Evolutionary conservation across 2,888 invertebrate species (phyloP).

Genomic region (Helleia helle): DNA sequence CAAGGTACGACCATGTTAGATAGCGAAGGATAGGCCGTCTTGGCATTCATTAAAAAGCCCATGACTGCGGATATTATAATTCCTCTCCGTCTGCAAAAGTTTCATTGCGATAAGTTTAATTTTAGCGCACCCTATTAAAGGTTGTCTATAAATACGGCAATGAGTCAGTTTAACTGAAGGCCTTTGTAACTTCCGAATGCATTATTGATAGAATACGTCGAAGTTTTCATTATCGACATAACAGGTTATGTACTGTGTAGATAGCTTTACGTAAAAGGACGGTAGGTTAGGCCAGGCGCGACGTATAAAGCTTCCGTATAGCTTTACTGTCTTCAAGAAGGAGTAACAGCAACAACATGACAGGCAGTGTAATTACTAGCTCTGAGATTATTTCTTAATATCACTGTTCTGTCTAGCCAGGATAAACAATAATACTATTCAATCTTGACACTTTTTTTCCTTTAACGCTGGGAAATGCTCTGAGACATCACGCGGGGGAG

Average conservation of each 20-base stretch:
- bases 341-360: too few species aligned
- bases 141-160: conserved; percentile 10
- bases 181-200: conserved; percentile 24
- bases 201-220: conserved; percentile 16
- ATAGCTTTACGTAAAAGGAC: not conserved
- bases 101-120: not conserved
- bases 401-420: too few species aligned
- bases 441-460: too few species aligned
- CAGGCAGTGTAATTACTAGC: too few species aligned
- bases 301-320: not conserved
- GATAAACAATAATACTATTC: too few species aligned
- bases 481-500: too few species aligned
- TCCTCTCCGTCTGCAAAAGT: not conserved
- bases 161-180: conserved; percentile 22
- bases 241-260: not conserved
- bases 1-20: too few species aligned
- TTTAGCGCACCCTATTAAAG: not conserved
- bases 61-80: not conserved
- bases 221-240: conserved; percentile 12
- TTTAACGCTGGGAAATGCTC: too few species aligned
- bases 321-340: too few species aligned
- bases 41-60: not conserved
- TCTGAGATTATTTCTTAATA: too few species aligned
- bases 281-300: not conserved
- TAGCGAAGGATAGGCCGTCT: too few species aligned